Conservation (phyloP, 2,797 vertebrate species). For the Sylvia borin region DNA sequence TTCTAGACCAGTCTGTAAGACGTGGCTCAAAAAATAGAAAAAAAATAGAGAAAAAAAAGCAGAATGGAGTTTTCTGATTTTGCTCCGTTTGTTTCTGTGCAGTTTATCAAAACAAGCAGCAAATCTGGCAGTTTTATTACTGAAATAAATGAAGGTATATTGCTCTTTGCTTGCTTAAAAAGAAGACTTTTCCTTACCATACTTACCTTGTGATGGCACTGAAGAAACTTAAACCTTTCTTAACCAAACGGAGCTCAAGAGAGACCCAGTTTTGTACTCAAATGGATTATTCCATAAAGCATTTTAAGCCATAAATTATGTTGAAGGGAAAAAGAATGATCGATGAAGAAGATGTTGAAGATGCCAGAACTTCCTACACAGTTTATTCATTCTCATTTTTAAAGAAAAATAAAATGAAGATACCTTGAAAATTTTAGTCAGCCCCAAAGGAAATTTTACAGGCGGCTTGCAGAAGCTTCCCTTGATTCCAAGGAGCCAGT, state of each 20-base stretch:
- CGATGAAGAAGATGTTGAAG: slow-evolving; percentile 50
- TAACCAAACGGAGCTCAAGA: slow-evolving; percentile 72
- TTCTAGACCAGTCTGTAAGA: slow-evolving; percentile 52
- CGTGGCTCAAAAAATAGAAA: not conserved
- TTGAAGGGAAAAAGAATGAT: slow-evolving; percentile 34
- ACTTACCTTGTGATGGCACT: slow-evolving; percentile 80
- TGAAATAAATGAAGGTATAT: slow-evolving; percentile 38
- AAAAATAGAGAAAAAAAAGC: not conserved
- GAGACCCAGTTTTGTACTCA: slow-evolving; percentile 63
- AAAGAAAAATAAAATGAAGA: slow-evolving; percentile 51
- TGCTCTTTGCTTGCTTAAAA: slow-evolving; percentile 32
- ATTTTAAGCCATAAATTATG: slow-evolving; percentile 83
- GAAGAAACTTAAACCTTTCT: slow-evolving; percentile 72
- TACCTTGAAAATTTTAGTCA: slow-evolving; percentile 45
- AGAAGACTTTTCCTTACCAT: slow-evolving; percentile 57
- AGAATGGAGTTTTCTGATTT: not conserved
- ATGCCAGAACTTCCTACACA: slow-evolving; percentile 36
- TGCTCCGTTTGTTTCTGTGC: slow-evolving; percentile 61
- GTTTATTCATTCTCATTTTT: slow-evolving; percentile 14
- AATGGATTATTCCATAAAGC: slow-evolving; percentile 66
- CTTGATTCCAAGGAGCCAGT: slow-evolving; percentile 24
- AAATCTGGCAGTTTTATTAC: slow-evolving; percentile 26
- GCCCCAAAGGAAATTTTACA: slow-evolving; percentile 17
- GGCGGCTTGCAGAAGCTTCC: slow-evolving; percentile 5
- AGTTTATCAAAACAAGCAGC: slow-evolving; percentile 30